Conservation (phyloP, 2,888 invertebrate genomes). For the Labia minor region DNA sequence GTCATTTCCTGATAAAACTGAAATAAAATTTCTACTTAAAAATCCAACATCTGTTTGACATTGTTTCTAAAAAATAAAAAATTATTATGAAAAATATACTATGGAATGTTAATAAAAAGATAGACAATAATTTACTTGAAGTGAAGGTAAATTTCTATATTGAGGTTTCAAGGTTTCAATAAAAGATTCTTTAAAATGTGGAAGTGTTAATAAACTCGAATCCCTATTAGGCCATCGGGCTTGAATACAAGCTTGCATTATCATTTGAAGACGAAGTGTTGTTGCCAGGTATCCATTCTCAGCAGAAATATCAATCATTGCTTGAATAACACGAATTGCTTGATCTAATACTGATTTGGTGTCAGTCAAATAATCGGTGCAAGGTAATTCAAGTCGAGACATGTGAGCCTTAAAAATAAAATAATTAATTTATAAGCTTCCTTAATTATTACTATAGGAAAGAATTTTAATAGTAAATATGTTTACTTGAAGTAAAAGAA, state of each 20-base stretch:
- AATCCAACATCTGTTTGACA: not conserved
- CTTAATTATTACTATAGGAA: too few species aligned
- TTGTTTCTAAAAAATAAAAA: not conserved
- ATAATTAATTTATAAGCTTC: too few species aligned
- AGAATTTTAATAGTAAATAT: too few species aligned
- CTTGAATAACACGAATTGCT: conserved; percentile 69
- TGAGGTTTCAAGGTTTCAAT: conserved; percentile 30
- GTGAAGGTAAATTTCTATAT: not conserved
- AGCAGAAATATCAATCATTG: conserved; percentile 89
- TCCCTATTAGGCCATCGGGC: conserved; percentile 69
- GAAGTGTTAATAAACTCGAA: conserved; percentile 63
- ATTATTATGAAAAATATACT: not conserved
- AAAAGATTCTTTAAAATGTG: conserved; percentile 57
- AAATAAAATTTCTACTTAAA: not conserved
- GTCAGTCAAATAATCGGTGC: conserved; percentile 91
- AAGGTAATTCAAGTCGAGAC: conserved; percentile 68
- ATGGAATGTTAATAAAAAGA: not conserved
- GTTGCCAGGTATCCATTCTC: conserved; percentile 83
- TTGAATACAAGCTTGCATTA: conserved; percentile 86
- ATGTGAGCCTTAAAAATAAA: conserved; percentile 70
- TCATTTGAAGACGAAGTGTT: conserved; percentile 60
- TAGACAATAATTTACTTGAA: not conserved
- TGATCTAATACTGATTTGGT: conserved; percentile 95
- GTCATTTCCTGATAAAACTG: not conserved
- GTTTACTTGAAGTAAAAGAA: conserved; percentile 66